Base-by-base conservation (phyloP, 1,140 invertebrate species). In the Macrotrachela quadricornifera region DNA sequence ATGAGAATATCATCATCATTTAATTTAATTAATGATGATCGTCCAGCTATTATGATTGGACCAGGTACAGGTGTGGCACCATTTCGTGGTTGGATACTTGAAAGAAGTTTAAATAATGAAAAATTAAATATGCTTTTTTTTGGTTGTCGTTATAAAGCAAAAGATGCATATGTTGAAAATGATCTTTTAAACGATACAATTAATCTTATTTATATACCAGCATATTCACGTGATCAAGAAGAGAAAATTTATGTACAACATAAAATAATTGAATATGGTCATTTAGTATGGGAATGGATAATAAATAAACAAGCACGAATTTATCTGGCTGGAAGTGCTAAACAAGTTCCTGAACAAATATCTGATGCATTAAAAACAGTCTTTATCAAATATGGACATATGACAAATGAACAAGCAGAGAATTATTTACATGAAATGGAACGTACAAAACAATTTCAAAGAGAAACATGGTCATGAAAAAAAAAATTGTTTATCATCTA, bases 31-130 rank as follows among this genome's bases (percentile, higher is more conserved):
- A 68, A 77, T 53, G 49, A 60, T 46, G 50, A 60, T 15, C 57
- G 54, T 21, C 83, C 85, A 10, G 73, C 85, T 10, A 81, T 97
- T 56, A 79, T 96, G 74, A 77, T 97, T 56, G 91, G 87, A 13
- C 90, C 92, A 42, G 92, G 92, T 40, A 96, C 92, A 36, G 92
- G 92, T 11, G 73, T 90, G 41, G 88, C 92, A 1, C 87, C 90
- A 1, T 96, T 97, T 68, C 74, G 87, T 58, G 82, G 80, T 59
- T 76, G 83, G 43, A 76, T 94, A 30, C 75, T 83, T 53, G 77
- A 86, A 49, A 73, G 76, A 60, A 38, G 39, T 36, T 55, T n/a
- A 39, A 45, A 49, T 30, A 42, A 42, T 36, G 30, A n/a, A 37
- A 41, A 15, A 16, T 39, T 1, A 14, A 10, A 49, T 53, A 64